These are phyloP conservation scores for Ramphastos sulfuratus DNA, from an alignment of 2,113 vertebrate species.

Conservation along the genomic window DNA sequence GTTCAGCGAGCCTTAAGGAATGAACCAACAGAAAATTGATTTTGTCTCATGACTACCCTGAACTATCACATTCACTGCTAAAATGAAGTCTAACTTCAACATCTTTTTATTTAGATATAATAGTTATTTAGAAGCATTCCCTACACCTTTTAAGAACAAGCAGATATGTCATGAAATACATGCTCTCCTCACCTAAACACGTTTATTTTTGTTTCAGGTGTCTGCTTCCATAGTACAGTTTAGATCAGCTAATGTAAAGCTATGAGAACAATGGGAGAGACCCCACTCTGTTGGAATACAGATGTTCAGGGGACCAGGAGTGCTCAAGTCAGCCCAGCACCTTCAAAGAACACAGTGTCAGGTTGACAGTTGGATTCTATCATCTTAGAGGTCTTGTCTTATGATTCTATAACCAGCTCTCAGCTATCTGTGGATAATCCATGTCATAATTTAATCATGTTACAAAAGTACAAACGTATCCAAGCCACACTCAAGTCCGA, in stretches of 20 bases:
- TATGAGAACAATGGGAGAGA: background rate
- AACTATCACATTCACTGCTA: background rate
- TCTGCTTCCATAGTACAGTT: background rate
- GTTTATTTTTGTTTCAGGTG: constrained; percentile 11
- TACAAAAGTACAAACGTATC: background rate
- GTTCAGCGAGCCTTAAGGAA: background rate
- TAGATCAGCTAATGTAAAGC: background rate
- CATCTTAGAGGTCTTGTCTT: no score
- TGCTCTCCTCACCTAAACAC: background rate
- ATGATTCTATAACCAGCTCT: background rate
- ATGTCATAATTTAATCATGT: background rate
- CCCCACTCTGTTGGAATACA: background rate
- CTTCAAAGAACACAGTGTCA: background rate
- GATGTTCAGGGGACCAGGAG: background rate
- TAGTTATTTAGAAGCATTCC: background rate
- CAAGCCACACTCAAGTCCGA: background rate
- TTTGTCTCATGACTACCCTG: background rate
- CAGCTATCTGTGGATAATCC: background rate
- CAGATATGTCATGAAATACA: background rate
- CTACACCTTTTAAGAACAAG: background rate
- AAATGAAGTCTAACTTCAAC: background rate
- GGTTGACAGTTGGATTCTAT: no score
- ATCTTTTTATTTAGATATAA: background rate
- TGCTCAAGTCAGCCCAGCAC: background rate
- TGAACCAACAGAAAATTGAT: background rate